Percentiles rank a stretch among this genome's conserved stretches.
phyloP scores from a whole-genome alignment of 2,797 vertebrate genomes.

The Hoplostethus atlanticus region DNA sequence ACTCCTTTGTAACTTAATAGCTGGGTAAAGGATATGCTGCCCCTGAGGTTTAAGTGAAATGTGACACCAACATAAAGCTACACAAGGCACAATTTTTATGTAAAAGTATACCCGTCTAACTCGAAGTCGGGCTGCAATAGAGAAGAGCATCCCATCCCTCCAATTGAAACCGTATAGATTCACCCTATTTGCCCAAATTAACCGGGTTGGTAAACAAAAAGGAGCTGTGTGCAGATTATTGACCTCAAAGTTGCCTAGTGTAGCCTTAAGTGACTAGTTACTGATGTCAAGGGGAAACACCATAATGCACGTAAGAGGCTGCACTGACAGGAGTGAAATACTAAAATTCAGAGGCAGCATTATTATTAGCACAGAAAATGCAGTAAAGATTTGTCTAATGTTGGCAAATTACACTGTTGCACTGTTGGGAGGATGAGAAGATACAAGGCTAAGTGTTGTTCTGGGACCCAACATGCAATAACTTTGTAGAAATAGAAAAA shows the following conservation, averaged over 20 bases:
- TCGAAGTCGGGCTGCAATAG: conserved; percentile 8
- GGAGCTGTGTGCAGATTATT: conserved; percentile 33
- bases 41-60: background rate
- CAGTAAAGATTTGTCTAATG: background rate
- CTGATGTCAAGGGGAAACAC: conserved; percentile 25
- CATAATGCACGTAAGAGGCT: background rate
- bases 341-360: background rate
- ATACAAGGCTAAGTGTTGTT: background rate
- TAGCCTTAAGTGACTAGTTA: conserved; percentile 27
- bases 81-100: background rate
- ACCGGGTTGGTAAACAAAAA: conserved; percentile 46
- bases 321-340: conserved; percentile 4
- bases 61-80: background rate
- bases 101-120: background rate
- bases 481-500: conserved; percentile 9
- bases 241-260: conserved; percentile 26
- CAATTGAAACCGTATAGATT: conserved; percentile 14
- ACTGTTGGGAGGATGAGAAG: background rate
- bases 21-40: no score
- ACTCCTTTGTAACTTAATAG: conserved; percentile 22
- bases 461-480: background rate
- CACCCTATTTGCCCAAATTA: conserved; percentile 20
- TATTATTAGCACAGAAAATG: background rate
- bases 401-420: background rate
- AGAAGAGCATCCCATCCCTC: conserved; percentile 29